Evolutionary conservation across 35 echinoderm and acorn worm species (phyloP), one percentile per base, ranked within the genome.

Genomic region (Lytechinus variegatus): DNA sequence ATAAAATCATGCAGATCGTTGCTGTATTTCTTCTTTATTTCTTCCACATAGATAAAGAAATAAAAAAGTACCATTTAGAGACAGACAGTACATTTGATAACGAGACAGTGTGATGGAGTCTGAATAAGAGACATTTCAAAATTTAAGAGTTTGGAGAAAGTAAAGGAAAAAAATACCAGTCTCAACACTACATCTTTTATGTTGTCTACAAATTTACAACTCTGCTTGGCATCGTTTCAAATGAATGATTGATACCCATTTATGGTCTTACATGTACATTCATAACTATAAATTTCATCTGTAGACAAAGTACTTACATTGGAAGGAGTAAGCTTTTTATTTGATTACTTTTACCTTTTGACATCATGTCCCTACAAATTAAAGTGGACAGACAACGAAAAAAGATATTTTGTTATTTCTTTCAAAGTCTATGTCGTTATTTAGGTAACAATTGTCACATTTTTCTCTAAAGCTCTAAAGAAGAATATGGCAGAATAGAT

Each of bases 161-260:
- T 24, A 16, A 79, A 44, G n/a, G 61, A 79, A 16, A 79, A 79
- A 79, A 79, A 79, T 79, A 79, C 66, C 16, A 19, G 14, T 4
- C 66, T 79, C n/a, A 79, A 79, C 66, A 79, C 66, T 79, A n/a
- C 66, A 79, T 24, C 66, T 79, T 71, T 79, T 79, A 79, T 79
- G 66, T 79, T 79, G 19, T 79, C 66, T 79, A 27, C 66, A 79
- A 79, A 79, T 79, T 79, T 79, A 79, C 66, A 79, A 79, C 66
- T 79, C 14, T 79, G 66, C 66, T 24, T 79, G 66, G 66, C 66
- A 79, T 79, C 66, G n/a, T 16, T 79, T 79, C 66, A n/a, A n/a
- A 79, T 79, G 66, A 79, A 79, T 79, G 66, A 79, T 79, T 79
- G 66, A 79, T 79, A 79, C 12, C 66, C 66, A 5, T 19, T 79